phyloP scores from a whole-genome alignment of 2,888 invertebrate species.

The Gymnoscelis rufifasciata region DNA sequence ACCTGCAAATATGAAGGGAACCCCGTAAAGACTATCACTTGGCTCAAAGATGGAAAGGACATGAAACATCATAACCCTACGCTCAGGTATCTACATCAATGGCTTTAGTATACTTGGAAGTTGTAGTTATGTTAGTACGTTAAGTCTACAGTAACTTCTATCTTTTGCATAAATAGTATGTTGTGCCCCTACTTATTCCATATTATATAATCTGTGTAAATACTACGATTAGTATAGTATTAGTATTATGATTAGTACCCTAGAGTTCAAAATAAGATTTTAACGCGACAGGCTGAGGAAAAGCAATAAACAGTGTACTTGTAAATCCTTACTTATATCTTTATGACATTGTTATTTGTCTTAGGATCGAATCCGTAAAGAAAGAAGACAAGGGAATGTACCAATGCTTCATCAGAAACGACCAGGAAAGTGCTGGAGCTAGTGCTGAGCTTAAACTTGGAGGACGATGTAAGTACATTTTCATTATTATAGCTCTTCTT shows the following conservation, averaged over 20 bases:
- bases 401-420: slow-evolving; percentile 95
- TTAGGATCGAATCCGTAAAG: slow-evolving; percentile 93
- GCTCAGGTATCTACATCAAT: slow-evolving; percentile 78
- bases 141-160: no score
- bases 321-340: no score
- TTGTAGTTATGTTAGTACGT: no score
- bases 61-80: slow-evolving; percentile 90
- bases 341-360: no score
- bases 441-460: slow-evolving; percentile 95
- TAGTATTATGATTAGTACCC: no score
- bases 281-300: no score
- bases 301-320: background rate
- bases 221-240: no score
- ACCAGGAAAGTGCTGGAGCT: slow-evolving; percentile 95
- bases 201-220: no score
- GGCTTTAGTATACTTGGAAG: no score
- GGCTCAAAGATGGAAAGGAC: slow-evolving; percentile 95
- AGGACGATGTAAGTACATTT: slow-evolving; percentile 84
- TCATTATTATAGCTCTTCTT: background rate
- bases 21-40: slow-evolving; percentile 93
- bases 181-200: no score
- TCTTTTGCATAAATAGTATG: no score
- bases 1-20: slow-evolving; percentile 94
- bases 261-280: no score
- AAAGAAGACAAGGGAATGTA: slow-evolving; percentile 98